Percentiles rank a stretch among this genome's conserved stretches.
Conservation (phyloP, 92 coral and sea anemone genomes). For the Blastomussa wellsi region DNA sequence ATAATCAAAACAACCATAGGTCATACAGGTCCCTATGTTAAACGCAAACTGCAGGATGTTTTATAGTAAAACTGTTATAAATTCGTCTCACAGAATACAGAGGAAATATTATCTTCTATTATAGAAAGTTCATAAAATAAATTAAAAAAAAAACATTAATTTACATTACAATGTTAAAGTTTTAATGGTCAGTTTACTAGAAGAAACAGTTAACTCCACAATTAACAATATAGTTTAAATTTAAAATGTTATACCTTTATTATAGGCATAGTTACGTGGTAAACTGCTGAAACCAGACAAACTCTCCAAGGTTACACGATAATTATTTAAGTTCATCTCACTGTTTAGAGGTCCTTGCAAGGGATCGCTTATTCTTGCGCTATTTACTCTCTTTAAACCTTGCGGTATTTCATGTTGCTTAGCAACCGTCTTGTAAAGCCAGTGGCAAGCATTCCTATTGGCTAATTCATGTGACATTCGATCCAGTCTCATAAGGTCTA, state of each 20-base stretch:
- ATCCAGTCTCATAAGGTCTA: conserved; percentile 25
- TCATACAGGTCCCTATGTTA: not conserved
- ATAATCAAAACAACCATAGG: not conserved
- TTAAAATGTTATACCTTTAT: conserved; percentile 16
- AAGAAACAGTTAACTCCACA: not conserved
- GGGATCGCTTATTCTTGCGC: not conserved
- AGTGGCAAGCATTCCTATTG: conserved; percentile 21
- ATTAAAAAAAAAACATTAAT: not conserved
- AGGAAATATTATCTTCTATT: no score
- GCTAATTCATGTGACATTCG: conserved; percentile 8
- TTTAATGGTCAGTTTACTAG: not conserved
- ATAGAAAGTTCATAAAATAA: not conserved
- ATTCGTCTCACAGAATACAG: not conserved
- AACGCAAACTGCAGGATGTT: not conserved
- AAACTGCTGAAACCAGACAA: conserved; percentile 17
- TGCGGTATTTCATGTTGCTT: not conserved
- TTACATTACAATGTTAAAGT: not conserved
- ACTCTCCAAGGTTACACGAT: conserved; percentile 1
- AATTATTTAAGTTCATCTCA: conserved; percentile 12
- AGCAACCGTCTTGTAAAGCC: conserved; percentile 20
- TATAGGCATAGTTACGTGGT: conserved; percentile 11
- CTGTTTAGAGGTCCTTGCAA: not conserved
- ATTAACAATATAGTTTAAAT: not conserved
- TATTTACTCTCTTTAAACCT: not conserved
- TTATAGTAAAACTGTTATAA: not conserved